Percentiles rank a stretch among this genome's conserved stretches.
Evolutionary conservation across 1,140 invertebrate genomes (phyloP).

Genomic region (Pachypsylla venusta): DNA sequence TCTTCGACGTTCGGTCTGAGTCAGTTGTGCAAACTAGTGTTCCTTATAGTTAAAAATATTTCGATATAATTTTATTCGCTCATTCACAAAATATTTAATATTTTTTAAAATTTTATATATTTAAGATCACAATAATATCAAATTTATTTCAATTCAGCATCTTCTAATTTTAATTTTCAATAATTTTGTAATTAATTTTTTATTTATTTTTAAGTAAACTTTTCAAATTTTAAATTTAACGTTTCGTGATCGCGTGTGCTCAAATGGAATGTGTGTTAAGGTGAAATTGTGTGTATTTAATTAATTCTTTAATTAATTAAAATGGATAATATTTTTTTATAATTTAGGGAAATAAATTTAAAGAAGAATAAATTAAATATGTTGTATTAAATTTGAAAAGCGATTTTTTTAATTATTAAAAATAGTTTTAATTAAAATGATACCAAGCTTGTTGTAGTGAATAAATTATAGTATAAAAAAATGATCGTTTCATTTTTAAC

Average conservation of each 20-base stretch:
- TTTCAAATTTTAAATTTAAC: neutral
- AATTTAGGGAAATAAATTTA: neutral
- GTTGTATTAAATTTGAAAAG: neutral
- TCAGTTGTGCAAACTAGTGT: too few relatives aligned
- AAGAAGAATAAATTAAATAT: neutral
- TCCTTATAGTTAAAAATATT: too few relatives aligned
- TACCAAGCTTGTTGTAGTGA: neutral
- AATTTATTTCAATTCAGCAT: too few relatives aligned
- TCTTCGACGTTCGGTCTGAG: too few relatives aligned
- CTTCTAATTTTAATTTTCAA: too few relatives aligned
- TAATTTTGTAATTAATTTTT: too few relatives aligned
- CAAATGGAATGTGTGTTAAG: neutral
- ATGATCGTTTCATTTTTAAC: slow-evolving; percentile 3
- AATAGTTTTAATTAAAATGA: slow-evolving; percentile 2
- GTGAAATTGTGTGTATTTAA: neutral
- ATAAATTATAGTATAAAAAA: neutral
- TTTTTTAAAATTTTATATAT: too few relatives aligned
- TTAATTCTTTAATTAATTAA: neutral
- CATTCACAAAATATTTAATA: too few relatives aligned
- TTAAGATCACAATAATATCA: too few relatives aligned
- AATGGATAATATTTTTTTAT: neutral
- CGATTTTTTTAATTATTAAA: too few relatives aligned
- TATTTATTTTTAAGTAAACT: too few relatives aligned
- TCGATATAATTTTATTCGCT: too few relatives aligned
- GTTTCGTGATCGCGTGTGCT: neutral